Percentiles rank a stretch among this genome's conserved stretches.
Conservation (phyloP, 2,113 vertebrate species). For the Leptodactylus fuscus region DNA sequence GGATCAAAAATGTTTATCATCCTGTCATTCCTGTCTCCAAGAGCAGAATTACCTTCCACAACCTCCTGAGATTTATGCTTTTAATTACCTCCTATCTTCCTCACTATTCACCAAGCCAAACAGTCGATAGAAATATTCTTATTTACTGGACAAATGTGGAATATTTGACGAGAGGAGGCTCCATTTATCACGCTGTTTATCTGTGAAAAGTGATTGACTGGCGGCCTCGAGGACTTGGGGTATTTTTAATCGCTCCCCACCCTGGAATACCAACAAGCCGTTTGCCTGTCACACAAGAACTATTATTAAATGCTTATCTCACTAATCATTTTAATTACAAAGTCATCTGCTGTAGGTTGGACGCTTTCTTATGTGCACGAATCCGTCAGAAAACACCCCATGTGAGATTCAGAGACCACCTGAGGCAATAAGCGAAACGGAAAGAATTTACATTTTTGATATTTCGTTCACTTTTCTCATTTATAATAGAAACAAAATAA, state of each 20-base stretch:
- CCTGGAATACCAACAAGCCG: neutral
- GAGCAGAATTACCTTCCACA: slow-evolving; percentile 74
- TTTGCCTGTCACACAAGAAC: neutral
- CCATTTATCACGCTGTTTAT: slow-evolving; percentile 65
- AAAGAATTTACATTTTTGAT: neutral
- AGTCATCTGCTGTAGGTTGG: slow-evolving; percentile 1
- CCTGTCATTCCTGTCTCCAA: slow-evolving; percentile 79
- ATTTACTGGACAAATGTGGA: slow-evolving; percentile 75
- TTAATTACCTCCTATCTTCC: slow-evolving; percentile 79
- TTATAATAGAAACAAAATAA: too few species aligned
- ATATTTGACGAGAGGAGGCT: slow-evolving; percentile 67
- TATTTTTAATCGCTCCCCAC: slow-evolving; percentile 57
- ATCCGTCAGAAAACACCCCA: neutral
- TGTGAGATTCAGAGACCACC: neutral
- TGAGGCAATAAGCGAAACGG: neutral
- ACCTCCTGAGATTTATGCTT: slow-evolving; percentile 77
- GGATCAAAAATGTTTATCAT: slow-evolving; percentile 75
- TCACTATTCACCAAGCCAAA: slow-evolving; percentile 70
- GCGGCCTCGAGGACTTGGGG: neutral
- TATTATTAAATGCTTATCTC: neutral
- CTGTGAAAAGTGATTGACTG: slow-evolving; percentile 67
- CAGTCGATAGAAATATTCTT: slow-evolving; percentile 76
- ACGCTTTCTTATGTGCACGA: neutral
- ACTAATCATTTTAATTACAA: slow-evolving; percentile 24
- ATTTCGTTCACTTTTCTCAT: too few species aligned